Evolutionary conservation across 2,888 invertebrate species (phyloP), one percentile per base, ranked within the genome.

Genomic region (Epinotia nisella): DNA sequence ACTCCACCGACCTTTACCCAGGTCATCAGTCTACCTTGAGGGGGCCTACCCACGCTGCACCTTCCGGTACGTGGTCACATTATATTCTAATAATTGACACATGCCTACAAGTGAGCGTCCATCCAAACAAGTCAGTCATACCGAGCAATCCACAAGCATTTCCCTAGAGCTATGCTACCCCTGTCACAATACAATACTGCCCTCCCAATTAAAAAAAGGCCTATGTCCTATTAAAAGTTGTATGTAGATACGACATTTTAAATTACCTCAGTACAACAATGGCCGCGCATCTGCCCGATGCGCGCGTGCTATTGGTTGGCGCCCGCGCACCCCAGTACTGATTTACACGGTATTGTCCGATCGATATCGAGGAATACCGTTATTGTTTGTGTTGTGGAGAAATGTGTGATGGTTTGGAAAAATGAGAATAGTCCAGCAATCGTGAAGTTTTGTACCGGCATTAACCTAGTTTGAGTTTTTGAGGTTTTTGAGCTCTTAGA

Each of bases 361-460:
- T 92, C 92, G 85, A 92, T 92, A 89, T 82, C 80, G 80, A 87
- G 87, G 85, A 87, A 64, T 88, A 82, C 90, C 88, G 89, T 89
- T 84, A 69, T 64, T 73, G 64, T 72, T 62, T 56, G 45, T 11
- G 49, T 61, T 55, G 55, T 61, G 21, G 61, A 49, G 29, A 69
- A 74, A 75, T 68, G 15, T 51, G 21, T 1, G 60, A 24, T 21
- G 41, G 19, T 41, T 35, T 17, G 35, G 15, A 19, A n/a, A 24
- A 29, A n/a, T 29, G n/a, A 29, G 29, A 58, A 58, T 58, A 5
- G 19, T 55, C 19, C 21, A 55, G 35, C 7, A 29, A 29, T 29
- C 29, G 29, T 7, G 29, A 29, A 29, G 29, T 29, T 35, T 35
- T 35, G 35, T 7, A 35, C 9, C 9, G 35, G 35, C 9, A 24